A percentile compares a stretch with the other conserved stretches of the same genome.
Conservation (phyloP, 2,888 invertebrate species). For the Rhopalosiphum nymphaeae region DNA sequence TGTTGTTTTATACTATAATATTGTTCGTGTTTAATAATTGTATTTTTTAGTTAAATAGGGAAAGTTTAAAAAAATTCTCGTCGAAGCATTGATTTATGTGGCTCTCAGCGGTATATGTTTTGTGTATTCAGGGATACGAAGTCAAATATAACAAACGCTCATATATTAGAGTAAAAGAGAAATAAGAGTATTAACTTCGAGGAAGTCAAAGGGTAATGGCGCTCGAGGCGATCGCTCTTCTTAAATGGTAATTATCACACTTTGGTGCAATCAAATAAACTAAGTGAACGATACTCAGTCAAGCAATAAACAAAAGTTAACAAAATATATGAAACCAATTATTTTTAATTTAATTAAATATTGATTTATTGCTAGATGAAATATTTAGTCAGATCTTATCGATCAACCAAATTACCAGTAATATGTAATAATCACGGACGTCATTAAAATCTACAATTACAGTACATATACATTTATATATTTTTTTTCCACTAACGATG, state of each 20-base stretch:
- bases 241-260: slow-evolving; percentile 37
- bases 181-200: slow-evolving; percentile 24
- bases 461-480: neutral
- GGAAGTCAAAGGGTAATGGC: neutral
- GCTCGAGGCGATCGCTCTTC: slow-evolving; percentile 5
- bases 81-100: neutral
- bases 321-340: neutral
- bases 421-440: neutral
- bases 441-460: neutral
- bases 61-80: neutral
- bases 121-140: neutral
- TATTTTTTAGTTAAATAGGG: neutral
- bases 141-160: neutral
- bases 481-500: neutral
- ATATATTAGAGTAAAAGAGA: neutral
- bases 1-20: no score
- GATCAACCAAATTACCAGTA: neutral
- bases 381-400: neutral
- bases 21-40: neutral
- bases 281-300: neutral
- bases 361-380: slow-evolving; percentile 17
- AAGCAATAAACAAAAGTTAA: neutral
- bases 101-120: neutral
- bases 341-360: neutral
- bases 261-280: slow-evolving; percentile 22